Conservation (phyloP, 2,888 invertebrate genomes). For the Troides helena region DNA sequence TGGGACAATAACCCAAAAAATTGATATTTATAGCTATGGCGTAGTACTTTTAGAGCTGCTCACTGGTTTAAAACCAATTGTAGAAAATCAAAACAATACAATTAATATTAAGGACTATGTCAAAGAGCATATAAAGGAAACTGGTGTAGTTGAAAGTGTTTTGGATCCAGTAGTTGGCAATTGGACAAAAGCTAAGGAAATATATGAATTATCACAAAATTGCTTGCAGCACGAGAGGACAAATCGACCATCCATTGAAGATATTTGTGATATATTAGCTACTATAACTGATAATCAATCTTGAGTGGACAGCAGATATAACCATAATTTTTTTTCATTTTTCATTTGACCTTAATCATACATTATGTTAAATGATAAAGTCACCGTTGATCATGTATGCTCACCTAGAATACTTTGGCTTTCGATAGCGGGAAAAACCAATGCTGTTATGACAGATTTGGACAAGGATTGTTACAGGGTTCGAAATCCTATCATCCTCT, state of each 20-base stretch:
- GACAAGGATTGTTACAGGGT: no score
- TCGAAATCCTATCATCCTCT: no score
- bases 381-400: no score
- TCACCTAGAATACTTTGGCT: no score
- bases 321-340: not conserved
- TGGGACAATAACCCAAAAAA: conserved; percentile 85
- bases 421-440: no score
- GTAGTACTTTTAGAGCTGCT: conserved; percentile 87
- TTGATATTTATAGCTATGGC: conserved; percentile 89
- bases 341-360: not conserved
- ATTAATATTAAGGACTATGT: conserved; percentile 70
- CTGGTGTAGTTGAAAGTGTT: conserved; percentile 73
- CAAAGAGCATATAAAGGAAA: conserved; percentile 67
- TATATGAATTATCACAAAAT: conserved; percentile 77
- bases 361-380: not conserved
- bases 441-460: no score
- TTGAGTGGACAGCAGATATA: not conserved
- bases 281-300: conserved; percentile 38
- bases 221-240: conserved; percentile 81
- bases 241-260: conserved; percentile 79
- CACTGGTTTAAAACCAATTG: conserved; percentile 84
- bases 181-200: conserved; percentile 74
- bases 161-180: conserved; percentile 78
- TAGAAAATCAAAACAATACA: conserved; percentile 70
- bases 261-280: conserved; percentile 64